Percentiles rank a stretch among this genome's conserved stretches.
Conservation (phyloP, 2,797 vertebrate species). For the Semaprochilodus insignis region DNA sequence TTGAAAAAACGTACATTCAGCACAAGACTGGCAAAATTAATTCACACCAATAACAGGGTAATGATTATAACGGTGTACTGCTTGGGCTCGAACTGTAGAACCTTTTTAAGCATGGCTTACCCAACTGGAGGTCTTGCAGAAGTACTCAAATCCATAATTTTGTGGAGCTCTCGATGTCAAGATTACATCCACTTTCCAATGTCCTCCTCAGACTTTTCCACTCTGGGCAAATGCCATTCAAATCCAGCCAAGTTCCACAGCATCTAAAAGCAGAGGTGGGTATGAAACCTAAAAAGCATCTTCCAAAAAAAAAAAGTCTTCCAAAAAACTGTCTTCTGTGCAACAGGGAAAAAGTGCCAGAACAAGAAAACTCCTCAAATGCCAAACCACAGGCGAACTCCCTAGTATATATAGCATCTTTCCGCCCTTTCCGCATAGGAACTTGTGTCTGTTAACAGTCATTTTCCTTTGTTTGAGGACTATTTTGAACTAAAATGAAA, state of each 20-base stretch:
- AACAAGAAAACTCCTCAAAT: neutral
- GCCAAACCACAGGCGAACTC: neutral
- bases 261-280: slow-evolving; percentile 18
- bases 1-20: neutral
- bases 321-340: neutral
- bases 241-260: neutral
- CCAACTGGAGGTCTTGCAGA: slow-evolving; percentile 70
- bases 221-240: slow-evolving; percentile 35
- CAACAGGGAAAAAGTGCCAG: neutral
- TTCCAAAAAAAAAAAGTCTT: neutral
- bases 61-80: too few species aligned
- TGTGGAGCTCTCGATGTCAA: slow-evolving; percentile 33
- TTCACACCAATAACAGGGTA: too few species aligned
- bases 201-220: slow-evolving; percentile 26
- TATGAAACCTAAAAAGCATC: neutral
- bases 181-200: slow-evolving; percentile 52
- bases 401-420: neutral
- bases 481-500: neutral
- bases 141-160: slow-evolving; percentile 56
- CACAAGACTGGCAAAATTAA: neutral
- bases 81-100: neutral
- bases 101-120: slow-evolving; percentile 63
- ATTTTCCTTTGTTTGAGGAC: neutral
- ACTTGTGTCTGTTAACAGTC: neutral
- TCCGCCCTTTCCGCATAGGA: too few species aligned